A percentile compares a stretch with the other conserved stretches of the same genome.
Conservation (phyloP, 2,113 vertebrate species). For the Pao palembangensis region DNA sequence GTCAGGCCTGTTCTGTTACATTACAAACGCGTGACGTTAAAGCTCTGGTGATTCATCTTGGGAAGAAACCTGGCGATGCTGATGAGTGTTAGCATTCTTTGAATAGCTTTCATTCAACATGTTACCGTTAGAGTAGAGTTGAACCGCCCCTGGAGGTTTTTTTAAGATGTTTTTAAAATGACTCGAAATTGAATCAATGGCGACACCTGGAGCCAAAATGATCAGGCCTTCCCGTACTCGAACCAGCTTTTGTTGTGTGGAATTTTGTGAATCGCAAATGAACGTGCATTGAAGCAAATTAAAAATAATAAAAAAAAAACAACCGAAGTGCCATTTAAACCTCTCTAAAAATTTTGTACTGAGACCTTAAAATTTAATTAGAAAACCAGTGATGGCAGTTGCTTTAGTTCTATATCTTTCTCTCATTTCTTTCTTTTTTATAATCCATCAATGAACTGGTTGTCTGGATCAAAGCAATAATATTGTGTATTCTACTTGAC, state of each 20-base stretch:
- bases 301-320: constrained; percentile 19
- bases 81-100: too few relatives aligned
- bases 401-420: too few relatives aligned
- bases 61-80: not conserved
- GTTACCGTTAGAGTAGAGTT: not conserved
- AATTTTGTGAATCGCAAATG: too few relatives aligned
- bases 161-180: constrained; percentile 7
- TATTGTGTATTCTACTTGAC: constrained; percentile 23
- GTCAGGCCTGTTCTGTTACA: not conserved
- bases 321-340: constrained; percentile 68
- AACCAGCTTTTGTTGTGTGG: too few relatives aligned
- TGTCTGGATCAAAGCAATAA: constrained; percentile 14
- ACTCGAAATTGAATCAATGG: constrained; percentile 17
- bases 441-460: too few relatives aligned
- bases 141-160: not conserved
- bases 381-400: not conserved
- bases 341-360: constrained; percentile 5
- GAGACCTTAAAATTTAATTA: not conserved
- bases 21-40: not conserved
- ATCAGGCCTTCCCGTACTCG: too few relatives aligned
- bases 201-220: constrained; percentile 29
- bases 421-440: too few relatives aligned
- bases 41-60: not conserved
- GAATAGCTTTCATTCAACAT: not conserved
- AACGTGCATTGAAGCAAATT: too few relatives aligned